Conservation (phyloP, 2,113 vertebrate genomes). For the human (Homo sapiens) region GRCh38 chr3:73599001-73599500, state of each 20-base stretch:
- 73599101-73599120: background rate
- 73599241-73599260: background rate
- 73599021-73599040: background rate
- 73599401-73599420: background rate
- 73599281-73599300: background rate
- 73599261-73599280: background rate
- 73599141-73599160: background rate
- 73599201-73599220: background rate
- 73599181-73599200: background rate
- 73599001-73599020: background rate
- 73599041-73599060: background rate
- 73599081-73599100: background rate
- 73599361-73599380: background rate
- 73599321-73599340: background rate
- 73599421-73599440: accelerated
- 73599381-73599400: background rate
- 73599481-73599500: background rate
- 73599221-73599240: background rate
- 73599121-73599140: background rate
- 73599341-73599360: background rate
- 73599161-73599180: background rate
- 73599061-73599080: background rate
- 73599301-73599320: background rate
- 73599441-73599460: background rate
- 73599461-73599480: background rate